Conservation (phyloP, 2,113 vertebrate genomes). For the Amphiprion ocellaris region DNA sequence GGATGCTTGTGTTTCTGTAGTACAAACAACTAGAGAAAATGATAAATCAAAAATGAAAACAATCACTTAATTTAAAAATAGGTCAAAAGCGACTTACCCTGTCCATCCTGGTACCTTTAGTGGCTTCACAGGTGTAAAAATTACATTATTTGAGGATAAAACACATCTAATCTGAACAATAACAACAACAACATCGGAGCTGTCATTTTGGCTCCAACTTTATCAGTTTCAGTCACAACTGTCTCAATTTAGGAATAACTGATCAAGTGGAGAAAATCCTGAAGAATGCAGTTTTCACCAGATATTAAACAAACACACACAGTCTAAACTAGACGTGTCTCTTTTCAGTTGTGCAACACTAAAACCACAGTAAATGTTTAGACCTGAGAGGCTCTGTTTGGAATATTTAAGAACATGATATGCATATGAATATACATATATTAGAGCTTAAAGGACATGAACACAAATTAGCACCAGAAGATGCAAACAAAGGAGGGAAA, state of each 20-base stretch:
- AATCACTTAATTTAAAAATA: too few relatives aligned
- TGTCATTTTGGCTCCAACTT: not conserved
- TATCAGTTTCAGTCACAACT: constrained; percentile 1
- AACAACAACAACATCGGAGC: constrained; percentile 5
- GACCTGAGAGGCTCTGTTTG: not conserved
- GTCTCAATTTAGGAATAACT: not conserved
- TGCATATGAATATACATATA: too few relatives aligned
- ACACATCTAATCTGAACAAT: constrained; percentile 1
- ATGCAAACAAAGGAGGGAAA: not conserved
- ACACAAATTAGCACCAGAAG: not conserved
- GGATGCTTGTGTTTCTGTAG: too few relatives aligned
- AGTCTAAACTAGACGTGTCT: too few relatives aligned
- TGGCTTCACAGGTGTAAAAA: too few relatives aligned
- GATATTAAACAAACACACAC: not conserved
- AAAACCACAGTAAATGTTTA: not conserved
- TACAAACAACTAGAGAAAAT: too few relatives aligned
- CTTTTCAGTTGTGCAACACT: not conserved
- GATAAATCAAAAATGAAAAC: too few relatives aligned
- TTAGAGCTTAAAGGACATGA: too few relatives aligned
- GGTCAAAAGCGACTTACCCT: too few relatives aligned
- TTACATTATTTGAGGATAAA: not conserved
- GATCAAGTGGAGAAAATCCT: too few relatives aligned
- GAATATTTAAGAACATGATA: too few relatives aligned
- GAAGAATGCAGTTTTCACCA: not conserved
- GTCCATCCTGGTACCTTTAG: too few relatives aligned